These are phyloP conservation scores for Cantharis rustica DNA, from an alignment of 2,888 invertebrate genomes.

Conservation along the genomic window DNA sequence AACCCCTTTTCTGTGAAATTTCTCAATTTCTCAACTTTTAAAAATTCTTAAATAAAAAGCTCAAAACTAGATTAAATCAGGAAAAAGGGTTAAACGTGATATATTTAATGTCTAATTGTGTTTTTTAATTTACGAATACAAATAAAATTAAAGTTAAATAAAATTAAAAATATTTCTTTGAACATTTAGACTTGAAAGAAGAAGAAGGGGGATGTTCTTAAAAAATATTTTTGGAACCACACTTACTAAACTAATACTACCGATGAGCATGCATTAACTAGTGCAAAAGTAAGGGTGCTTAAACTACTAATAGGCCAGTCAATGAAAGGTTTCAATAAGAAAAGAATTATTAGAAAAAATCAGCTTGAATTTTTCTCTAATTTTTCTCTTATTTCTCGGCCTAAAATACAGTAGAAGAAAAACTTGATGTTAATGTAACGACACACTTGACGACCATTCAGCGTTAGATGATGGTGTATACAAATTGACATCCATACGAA, in stretches of 20 bases:
- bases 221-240: not conserved
- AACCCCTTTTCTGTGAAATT: not conserved
- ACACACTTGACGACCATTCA: not conserved
- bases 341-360: not conserved
- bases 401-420: not conserved
- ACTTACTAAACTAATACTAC: not conserved
- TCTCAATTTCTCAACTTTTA: too few species aligned
- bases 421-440: not conserved
- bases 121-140: not conserved
- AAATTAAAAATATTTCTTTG: not conserved
- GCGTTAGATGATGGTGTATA: not conserved
- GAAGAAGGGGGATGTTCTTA: not conserved
- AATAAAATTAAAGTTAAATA: not conserved
- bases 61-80: too few species aligned
- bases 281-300: not conserved
- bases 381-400: not conserved
- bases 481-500: not conserved
- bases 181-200: not conserved
- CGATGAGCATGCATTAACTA: not conserved
- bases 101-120: not conserved
- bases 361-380: not conserved
- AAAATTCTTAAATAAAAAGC: too few species aligned
- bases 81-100: not conserved
- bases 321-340: not conserved
- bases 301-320: not conserved